A percentile compares a stretch with the other conserved stretches of the same genome.
Evolutionary conservation across 2,797 vertebrate genomes (phyloP).

Genomic region (Hemibagrus guttatus): DNA sequence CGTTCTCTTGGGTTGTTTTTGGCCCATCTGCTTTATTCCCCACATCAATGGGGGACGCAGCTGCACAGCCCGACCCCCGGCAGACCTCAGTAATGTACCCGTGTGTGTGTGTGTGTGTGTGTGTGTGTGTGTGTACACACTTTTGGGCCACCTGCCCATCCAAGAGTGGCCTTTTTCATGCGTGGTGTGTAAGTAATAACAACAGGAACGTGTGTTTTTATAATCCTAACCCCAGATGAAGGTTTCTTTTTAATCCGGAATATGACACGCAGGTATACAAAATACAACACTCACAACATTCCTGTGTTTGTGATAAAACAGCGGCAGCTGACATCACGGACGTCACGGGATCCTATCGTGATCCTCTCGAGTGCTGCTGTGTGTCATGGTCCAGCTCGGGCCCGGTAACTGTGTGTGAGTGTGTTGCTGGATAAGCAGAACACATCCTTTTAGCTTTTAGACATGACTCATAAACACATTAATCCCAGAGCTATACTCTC

Average conservation of each 20-base stretch:
- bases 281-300: background rate
- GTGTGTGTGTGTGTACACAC: slow-evolving; percentile 14
- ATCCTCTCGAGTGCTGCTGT: background rate
- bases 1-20: slow-evolving; percentile 39
- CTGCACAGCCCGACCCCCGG: slow-evolving; percentile 44
- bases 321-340: background rate
- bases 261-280: background rate
- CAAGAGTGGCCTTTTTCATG: no score
- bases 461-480: background rate
- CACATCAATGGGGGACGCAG: slow-evolving; percentile 49
- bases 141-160: slow-evolving; percentile 4
- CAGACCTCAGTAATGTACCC: slow-evolving; percentile 43
- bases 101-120: slow-evolving; percentile 13
- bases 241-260: background rate
- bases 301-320: background rate
- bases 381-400: background rate
- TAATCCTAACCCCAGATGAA: background rate
- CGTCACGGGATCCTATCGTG: no score
- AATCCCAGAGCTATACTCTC: background rate
- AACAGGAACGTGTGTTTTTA: background rate
- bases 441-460: background rate
- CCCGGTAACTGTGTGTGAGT: background rate
- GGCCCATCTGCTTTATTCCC: slow-evolving; percentile 52
- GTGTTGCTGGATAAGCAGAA: background rate
- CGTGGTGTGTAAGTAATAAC: background rate